phyloP scores from a whole-genome alignment of 2,797 vertebrate species.

The Parauchenoglanis punctatus region DNA sequence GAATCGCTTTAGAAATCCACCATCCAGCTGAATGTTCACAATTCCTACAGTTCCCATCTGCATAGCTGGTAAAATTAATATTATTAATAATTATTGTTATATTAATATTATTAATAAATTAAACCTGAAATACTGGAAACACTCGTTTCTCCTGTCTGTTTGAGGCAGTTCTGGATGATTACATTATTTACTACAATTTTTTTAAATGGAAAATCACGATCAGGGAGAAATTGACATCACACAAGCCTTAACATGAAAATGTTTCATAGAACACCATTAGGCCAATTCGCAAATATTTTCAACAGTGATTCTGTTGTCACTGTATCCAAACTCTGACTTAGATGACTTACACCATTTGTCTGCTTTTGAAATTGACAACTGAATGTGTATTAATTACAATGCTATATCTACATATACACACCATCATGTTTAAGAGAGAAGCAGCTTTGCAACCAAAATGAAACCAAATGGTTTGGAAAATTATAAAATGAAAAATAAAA shows the following conservation, averaged over 20 bases:
- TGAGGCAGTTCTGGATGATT: background rate
- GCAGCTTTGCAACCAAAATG: background rate
- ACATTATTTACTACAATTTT: too few species aligned
- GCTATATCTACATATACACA: background rate
- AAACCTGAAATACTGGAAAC: background rate
- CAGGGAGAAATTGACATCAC: background rate
- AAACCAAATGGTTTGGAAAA: background rate
- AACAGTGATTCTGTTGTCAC: background rate
- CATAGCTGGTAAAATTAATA: background rate
- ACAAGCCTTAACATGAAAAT: background rate
- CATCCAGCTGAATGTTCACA: background rate
- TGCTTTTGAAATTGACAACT: background rate
- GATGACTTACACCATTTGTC: background rate
- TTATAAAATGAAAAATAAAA: conserved; percentile 36
- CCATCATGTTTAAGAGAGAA: background rate
- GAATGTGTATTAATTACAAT: background rate
- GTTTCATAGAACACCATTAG: background rate
- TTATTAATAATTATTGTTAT: too few species aligned
- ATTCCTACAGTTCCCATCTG: background rate
- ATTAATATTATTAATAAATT: background rate
- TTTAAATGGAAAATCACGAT: background rate
- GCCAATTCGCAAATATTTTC: background rate
- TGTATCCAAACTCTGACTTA: background rate
- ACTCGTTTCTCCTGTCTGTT: background rate
- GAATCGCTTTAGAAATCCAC: background rate